These are phyloP conservation scores for Lagorchestes hirsutus DNA, from an alignment of 2,797 vertebrate species.

Conservation along the genomic window DNA sequence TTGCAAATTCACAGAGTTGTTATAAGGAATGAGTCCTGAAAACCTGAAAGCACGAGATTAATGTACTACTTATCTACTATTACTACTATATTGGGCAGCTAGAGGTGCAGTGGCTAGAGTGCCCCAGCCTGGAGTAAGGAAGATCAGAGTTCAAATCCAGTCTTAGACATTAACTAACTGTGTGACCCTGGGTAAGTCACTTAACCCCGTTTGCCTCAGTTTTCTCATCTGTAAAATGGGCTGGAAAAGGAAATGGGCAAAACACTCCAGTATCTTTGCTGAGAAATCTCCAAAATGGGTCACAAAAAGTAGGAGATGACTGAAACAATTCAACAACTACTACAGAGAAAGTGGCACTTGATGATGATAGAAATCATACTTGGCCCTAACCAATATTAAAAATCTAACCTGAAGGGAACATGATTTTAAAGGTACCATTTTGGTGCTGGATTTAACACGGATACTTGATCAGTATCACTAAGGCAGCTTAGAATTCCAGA, in stretches of 20 bases:
- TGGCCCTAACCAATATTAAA: neutral
- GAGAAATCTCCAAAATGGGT: neutral
- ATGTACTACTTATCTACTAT: neutral
- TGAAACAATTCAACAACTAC: neutral
- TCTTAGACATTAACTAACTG: neutral
- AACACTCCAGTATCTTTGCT: neutral
- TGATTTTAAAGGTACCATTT: neutral
- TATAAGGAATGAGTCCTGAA: neutral
- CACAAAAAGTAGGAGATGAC: neutral
- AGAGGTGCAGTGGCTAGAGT: neutral
- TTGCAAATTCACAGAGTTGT: neutral
- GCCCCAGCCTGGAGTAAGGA: neutral
- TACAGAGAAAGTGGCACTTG: neutral
- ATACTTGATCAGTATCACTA: neutral
- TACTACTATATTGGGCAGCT: neutral
- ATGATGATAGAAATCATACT: neutral
- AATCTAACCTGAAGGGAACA: neutral
- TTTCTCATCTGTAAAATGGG: neutral
- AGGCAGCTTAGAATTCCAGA: neutral
- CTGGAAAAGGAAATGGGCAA: neutral
- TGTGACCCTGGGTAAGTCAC: neutral
- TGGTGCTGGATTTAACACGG: neutral
- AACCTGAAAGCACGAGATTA: neutral
- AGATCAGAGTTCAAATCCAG: neutral
- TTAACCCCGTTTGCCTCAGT: neutral